A percentile compares a stretch with the other conserved stretches of the same genome.
These are phyloP conservation scores for Eulacestoma nigropectus DNA, from an alignment of 2,113 vertebrate genomes.

Conservation along the genomic window DNA sequence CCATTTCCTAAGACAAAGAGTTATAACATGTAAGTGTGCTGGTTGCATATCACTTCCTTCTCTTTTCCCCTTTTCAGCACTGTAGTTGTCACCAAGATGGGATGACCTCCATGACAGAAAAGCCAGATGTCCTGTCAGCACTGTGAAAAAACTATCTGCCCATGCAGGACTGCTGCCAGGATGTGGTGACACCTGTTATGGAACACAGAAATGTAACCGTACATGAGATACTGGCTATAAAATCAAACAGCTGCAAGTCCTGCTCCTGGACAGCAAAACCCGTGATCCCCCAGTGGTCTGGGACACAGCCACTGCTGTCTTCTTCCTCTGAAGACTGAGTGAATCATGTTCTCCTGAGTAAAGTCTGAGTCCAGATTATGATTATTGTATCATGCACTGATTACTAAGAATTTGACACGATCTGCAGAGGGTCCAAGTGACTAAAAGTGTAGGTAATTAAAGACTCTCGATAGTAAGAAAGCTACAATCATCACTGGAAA, in stretches of 20 bases:
- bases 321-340: not conserved
- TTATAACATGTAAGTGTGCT: not conserved
- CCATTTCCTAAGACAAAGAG: not conserved
- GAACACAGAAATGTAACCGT: not conserved
- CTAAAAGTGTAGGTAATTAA: not conserved
- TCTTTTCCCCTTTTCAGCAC: not conserved
- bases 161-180: not conserved
- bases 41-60: not conserved
- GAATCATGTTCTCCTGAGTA: not conserved
- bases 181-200: not conserved
- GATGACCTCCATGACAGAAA: fast-evolving
- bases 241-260: not conserved
- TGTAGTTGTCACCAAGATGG: not conserved
- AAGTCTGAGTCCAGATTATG: not conserved
- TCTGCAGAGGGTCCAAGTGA: not conserved
- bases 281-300: fast-evolving
- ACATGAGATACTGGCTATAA: not conserved
- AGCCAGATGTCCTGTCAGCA: not conserved
- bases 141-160: not conserved
- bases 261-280: not conserved
- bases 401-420: not conserved
- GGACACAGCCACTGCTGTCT: not conserved
- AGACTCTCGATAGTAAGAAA: not conserved
- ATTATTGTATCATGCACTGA: not conserved
- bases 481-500: not conserved